Evolutionary conservation across 2,797 vertebrate genomes (phyloP), one percentile per base, ranked within the genome.

Genomic region (Protonibea diacanthus): DNA sequence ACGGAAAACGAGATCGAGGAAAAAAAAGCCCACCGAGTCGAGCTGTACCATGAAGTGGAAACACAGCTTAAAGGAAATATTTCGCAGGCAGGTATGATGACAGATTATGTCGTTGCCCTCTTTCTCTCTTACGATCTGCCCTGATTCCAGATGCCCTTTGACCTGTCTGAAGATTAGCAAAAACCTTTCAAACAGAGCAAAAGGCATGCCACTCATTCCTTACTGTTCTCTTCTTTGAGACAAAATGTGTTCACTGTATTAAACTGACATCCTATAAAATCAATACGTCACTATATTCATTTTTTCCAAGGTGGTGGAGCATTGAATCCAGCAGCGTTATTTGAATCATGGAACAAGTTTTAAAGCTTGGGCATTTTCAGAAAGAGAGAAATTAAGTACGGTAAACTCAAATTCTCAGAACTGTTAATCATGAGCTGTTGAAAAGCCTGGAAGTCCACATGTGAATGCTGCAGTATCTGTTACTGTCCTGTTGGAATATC

Each of bases 71-170:
- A 45, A n/a, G 47, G 38, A 18, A 56, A 63, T 51, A 65, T 61
- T 81, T 72, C 33, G 25, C 29, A 76, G 59, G 74, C 60, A 78
- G 74, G 29, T 66, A 74, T 71, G 71, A 51, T 73, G 83, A 60
- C n/a, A 67, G 71, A 81, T 78, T 48, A 3, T 33, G 48, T 61
- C 2, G 0, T 71, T 58, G 42, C 29, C 57, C 21, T 58, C 52
- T 69, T 69, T 72, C 53, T 75, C n/a, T 75, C 27, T 48, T 12
- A 23, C 23, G 67, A 78, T 83, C 64, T 71, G 52, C 14, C 53
- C 52, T 77, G 67, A 76, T 79, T 89, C 48, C 48, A 80, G 73
- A 81, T 81, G 55, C n/a, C 70, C 78, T 88, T 74, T 80, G 80
- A 82, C 83, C 76, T 71, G 5, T 74, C 29, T 78, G 42, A 68